Evolutionary conservation across 1,140 invertebrate genomes (phyloP).

Genomic region (Lepidostoma basale): DNA sequence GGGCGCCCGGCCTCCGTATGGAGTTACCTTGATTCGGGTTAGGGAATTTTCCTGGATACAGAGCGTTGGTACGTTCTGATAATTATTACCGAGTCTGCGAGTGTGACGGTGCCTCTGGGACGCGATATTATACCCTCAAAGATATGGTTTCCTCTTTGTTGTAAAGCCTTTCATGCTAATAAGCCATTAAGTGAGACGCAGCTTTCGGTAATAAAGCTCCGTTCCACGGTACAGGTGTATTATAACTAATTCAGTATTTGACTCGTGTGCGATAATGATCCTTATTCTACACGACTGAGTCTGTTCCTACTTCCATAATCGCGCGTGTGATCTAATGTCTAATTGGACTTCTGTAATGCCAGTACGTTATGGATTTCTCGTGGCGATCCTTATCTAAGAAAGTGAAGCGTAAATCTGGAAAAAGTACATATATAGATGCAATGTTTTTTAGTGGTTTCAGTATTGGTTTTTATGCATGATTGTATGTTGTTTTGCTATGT

Average conservation of each 20-base stretch:
- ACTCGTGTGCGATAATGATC: not conserved
- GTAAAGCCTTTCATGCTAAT: constrained; percentile 30
- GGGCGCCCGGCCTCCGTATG: no score
- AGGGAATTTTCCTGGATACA: not conserved
- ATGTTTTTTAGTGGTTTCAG: no score
- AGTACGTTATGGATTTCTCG: no score
- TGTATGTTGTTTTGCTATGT: no score
- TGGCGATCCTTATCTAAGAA: no score
- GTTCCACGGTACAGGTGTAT: constrained; percentile 15
- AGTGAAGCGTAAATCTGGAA: no score
- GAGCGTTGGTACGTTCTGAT: constrained; percentile 7
- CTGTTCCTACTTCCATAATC: not conserved
- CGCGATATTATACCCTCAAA: constrained; percentile 25
- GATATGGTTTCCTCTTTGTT: constrained; percentile 31
- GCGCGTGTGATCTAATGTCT: not conserved
- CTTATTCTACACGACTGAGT: not conserved
- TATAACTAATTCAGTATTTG: constrained; percentile 8
- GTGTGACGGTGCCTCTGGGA: constrained; percentile 20
- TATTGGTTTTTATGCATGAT: no score
- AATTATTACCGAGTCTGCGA: constrained; percentile 6
- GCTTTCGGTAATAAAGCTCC: constrained; percentile 21
- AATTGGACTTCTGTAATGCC: no score
- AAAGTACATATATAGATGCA: no score
- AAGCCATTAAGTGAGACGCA: constrained; percentile 30
- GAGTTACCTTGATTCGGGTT: no score